phyloP scores from a whole-genome alignment of 1,140 invertebrate species.

The Apis mellifera region Amel_HAv3.1 CM009931.2:12062001-12062500 shows the following conservation, averaged over 20 bases:
- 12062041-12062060: background rate
- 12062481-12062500: constrained; percentile 49
- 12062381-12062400: background rate
- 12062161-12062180: constrained; percentile 48
- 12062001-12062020: background rate
- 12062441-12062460: constrained; percentile 49
- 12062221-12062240: constrained; percentile 2
- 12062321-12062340: constrained; percentile 57
- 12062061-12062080: constrained; percentile 41
- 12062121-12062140: constrained; percentile 65
- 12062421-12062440: background rate
- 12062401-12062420: no score
- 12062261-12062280: constrained; percentile 60
- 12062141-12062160: constrained; percentile 46
- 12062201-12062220: constrained; percentile 31
- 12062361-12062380: background rate
- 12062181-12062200: constrained; percentile 40
- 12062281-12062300: constrained; percentile 68
- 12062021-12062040: background rate
- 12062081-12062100: constrained; percentile 64
- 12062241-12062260: constrained; percentile 62
- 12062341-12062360: constrained; percentile 60
- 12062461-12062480: constrained; percentile 61
- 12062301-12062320: constrained; percentile 65
- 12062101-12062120: constrained; percentile 68